Conservation (phyloP, 2,888 invertebrate species). For the Norana najaformis region DNA sequence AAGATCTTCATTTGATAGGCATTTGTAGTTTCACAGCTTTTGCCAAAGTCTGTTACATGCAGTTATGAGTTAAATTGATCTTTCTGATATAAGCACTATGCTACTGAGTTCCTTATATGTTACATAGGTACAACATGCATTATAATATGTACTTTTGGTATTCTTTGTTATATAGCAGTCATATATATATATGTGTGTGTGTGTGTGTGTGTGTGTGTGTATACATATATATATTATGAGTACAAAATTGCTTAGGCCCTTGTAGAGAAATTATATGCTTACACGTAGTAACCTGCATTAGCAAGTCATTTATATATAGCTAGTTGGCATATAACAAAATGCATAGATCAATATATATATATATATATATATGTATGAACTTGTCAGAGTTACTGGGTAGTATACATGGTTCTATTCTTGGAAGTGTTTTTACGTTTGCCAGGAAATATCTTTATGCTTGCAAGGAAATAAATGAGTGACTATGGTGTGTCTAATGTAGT, state of each 20-base stretch:
- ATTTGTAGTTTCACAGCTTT: background rate
- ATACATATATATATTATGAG: no score
- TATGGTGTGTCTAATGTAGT: background rate
- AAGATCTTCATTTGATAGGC: background rate
- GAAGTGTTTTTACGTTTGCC: constrained; percentile 3
- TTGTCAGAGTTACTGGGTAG: no score
- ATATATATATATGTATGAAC: background rate
- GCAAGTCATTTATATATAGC: no score
- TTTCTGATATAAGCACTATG: constrained; percentile 5
- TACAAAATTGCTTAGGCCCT: no score
- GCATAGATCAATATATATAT: no score
- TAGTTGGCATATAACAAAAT: no score
- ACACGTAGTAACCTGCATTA: no score
- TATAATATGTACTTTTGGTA: background rate
- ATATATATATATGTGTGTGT: background rate
- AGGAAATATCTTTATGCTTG: background rate
- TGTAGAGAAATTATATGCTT: no score
- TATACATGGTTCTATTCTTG: background rate
- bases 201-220: background rate
- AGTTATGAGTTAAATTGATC: background rate
- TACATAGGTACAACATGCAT: background rate
- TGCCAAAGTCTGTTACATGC: background rate
- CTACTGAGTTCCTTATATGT: background rate
- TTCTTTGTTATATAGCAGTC: background rate
- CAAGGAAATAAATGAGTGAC: background rate